These are phyloP conservation scores for Amphipoea oculea DNA, from an alignment of 2,888 invertebrate species.

Conservation along the genomic window DNA sequence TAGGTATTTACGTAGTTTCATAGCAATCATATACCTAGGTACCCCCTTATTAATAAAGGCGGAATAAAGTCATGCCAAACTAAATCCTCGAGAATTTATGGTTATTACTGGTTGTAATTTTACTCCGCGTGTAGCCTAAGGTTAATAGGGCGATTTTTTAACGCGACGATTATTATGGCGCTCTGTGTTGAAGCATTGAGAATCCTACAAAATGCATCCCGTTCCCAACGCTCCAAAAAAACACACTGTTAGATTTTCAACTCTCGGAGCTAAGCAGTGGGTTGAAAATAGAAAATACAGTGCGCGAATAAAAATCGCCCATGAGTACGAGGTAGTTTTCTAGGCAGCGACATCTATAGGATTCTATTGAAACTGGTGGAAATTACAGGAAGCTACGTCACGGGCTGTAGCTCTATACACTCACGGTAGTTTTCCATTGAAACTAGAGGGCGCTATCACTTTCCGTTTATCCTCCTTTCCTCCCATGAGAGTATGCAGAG, in stretches of 20 bases:
- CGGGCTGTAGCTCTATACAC: not conserved
- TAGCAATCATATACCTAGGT: not conserved
- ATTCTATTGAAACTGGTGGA: not conserved
- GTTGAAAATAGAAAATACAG: not conserved
- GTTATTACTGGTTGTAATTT: not conserved
- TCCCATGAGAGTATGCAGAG: not conserved
- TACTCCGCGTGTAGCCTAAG: not conserved
- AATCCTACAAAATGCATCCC: not conserved
- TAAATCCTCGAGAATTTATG: not conserved
- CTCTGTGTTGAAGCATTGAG: not conserved
- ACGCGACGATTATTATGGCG: not conserved
- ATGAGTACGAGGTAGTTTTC: not conserved
- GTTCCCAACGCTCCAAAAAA: no score
- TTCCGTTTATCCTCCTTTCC: not conserved
- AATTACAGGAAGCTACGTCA: not conserved
- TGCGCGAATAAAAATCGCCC: not conserved
- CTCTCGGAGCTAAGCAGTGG: not conserved
- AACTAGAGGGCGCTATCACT: constrained; percentile 11
- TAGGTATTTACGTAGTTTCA: not conserved
- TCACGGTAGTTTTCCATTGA: not conserved
- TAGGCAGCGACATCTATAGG: constrained; percentile 29
- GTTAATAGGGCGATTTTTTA: not conserved
- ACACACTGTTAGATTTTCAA: not conserved
- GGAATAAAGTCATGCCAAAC: not conserved
- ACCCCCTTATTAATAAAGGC: not conserved